These are phyloP conservation scores for Drosophila sucinea DNA, from an alignment of 1,140 invertebrate species.

Conservation along the genomic window DNA sequence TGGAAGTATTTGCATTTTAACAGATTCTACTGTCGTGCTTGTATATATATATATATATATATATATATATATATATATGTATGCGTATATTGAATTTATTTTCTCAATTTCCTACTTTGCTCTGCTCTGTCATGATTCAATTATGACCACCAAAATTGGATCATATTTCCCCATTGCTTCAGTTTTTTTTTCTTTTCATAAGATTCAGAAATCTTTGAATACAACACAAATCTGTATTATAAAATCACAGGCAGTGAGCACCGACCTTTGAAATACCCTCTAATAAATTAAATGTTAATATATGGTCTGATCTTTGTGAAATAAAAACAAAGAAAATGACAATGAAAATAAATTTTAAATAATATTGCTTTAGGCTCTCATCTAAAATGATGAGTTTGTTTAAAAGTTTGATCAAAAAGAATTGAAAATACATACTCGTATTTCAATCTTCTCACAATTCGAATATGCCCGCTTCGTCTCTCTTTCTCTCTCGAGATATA, in stretches of 20 bases:
- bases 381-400: no score
- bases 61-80: no score
- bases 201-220: constrained; percentile 2
- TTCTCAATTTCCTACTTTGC: constrained; percentile 5
- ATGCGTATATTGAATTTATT: not conserved
- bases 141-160: constrained; percentile 55
- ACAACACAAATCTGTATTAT: not conserved
- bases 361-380: no score
- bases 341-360: not conserved
- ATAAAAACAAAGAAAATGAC: no score
- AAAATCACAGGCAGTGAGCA: not conserved
- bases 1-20: no score
- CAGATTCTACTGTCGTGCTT: not conserved
- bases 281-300: not conserved
- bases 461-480: not conserved
- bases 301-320: no score
- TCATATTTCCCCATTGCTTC: constrained; percentile 35
- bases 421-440: no score
- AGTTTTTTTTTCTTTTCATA: constrained; percentile 10
- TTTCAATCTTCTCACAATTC: no score
- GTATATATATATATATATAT: not conserved
- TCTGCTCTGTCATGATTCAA: constrained; percentile 45
- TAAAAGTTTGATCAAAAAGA: no score
- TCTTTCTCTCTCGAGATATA: not conserved
- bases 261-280: constrained; percentile 19